A percentile compares a stretch with the other conserved stretches of the same genome.
Evolutionary conservation across 2,113 vertebrate species (phyloP).

Genomic region (Toxotes chatareus): DNA sequence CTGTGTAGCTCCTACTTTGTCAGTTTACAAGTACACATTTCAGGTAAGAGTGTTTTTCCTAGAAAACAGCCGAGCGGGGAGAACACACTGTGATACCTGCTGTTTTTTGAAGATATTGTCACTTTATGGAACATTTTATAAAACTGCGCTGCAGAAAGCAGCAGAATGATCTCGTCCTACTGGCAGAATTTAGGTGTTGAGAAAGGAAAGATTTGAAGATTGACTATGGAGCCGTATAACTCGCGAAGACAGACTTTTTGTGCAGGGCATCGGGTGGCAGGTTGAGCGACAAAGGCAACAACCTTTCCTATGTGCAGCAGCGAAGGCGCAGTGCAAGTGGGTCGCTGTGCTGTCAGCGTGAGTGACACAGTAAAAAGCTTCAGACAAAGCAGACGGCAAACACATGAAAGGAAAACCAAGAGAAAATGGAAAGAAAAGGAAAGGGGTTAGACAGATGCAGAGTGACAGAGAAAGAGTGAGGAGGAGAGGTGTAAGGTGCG

Average conservation of each 20-base stretch:
- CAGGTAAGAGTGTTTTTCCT: neutral
- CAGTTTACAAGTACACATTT: constrained; percentile 6
- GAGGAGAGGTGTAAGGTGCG: constrained; percentile 40
- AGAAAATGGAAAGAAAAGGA: constrained; percentile 19
- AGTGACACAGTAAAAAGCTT: constrained; percentile 42
- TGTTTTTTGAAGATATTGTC: constrained; percentile 6
- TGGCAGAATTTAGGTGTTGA: constrained; percentile 9
- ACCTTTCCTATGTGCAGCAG: constrained; percentile 27
- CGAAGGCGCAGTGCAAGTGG: constrained; percentile 28
- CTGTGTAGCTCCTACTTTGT: neutral
- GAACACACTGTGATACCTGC: neutral
- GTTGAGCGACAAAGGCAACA: constrained; percentile 44
- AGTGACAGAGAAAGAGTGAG: constrained; percentile 48
- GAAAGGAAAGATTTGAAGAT: constrained; percentile 23
- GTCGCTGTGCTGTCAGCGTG: constrained; percentile 44
- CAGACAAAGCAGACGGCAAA: constrained; percentile 39
- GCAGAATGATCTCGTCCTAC: constrained; percentile 5
- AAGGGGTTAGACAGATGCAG: constrained; percentile 41
- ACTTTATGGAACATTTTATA: constrained; percentile 17
- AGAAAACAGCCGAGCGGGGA: constrained; percentile 19
- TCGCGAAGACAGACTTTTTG: constrained; percentile 28
- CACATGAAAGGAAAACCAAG: constrained; percentile 36
- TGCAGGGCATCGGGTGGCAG: constrained; percentile 46
- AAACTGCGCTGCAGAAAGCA: constrained; percentile 8
- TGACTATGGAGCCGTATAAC: constrained; percentile 7